These are phyloP conservation scores for Petrocephalus sullivani DNA, from an alignment of 2,797 vertebrate genomes.

Conservation along the genomic window DNA sequence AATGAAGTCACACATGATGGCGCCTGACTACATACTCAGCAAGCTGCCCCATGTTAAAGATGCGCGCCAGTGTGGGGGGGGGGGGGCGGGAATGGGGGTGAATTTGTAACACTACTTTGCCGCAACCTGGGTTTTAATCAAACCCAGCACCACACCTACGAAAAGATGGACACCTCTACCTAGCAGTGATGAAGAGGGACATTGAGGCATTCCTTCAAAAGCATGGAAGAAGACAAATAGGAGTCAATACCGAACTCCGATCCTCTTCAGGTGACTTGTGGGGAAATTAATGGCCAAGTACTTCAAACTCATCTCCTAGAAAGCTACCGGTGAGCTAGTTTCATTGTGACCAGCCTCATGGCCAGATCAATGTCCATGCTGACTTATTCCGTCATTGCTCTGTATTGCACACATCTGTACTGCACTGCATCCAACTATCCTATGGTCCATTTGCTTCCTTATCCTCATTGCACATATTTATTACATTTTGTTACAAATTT, in stretches of 20 bases:
- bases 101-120: neutral
- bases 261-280: neutral
- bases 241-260: neutral
- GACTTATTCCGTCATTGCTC: neutral
- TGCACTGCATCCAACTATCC: neutral
- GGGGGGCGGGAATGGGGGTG: neutral
- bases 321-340: neutral
- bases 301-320: neutral
- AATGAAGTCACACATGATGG: slow-evolving; percentile 3
- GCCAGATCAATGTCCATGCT: neutral
- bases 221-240: neutral
- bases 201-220: neutral
- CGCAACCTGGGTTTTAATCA: neutral
- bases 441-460: neutral
- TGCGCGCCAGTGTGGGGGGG: too few relatives aligned
- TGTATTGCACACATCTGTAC: neutral
- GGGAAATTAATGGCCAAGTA: neutral
- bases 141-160: neutral
- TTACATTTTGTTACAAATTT: neutral
- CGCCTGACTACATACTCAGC: neutral
- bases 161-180: neutral
- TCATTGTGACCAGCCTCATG: neutral
- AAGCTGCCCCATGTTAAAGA: neutral
- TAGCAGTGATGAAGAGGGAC: neutral
- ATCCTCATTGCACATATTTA: neutral